Base-by-base conservation (phyloP, 2,888 invertebrate genomes). In the Lomographa bimaculata region DNA sequence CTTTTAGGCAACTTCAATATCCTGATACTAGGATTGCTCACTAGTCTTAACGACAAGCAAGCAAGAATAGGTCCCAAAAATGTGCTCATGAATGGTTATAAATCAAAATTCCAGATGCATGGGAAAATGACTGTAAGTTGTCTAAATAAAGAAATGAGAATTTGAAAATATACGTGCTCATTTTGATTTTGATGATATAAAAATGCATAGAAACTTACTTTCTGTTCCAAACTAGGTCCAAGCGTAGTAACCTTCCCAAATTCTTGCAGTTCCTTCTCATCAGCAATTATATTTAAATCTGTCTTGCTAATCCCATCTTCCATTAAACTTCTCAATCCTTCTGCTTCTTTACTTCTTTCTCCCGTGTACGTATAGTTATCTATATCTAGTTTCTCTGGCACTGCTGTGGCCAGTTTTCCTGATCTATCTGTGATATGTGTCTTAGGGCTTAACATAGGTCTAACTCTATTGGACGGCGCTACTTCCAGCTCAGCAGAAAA, bases 401-500 rank as follows among this genome's bases (percentile, higher is more conserved):
- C 57, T 57, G 67, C 60, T 4, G 71, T 68, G 7, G 68, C 63
- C 52, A 70, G 64, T 68, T 68, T 75, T 60, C 60, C 59, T 29
- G 54, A 57, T 64, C 70, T 79, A 73, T 79, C 53, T 50, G 70
- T 50, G 50, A 47, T 53, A 53, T 53, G 64, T 65, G 76, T 79
- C 71, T 34, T 28, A 29, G 26, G 12, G 29, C 38, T 35, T 47
- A 46, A 29, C 5, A 41, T 49, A 50, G 46, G 25, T 34, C 70
- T 82, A 66, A 82, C 39, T 75, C 79, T 87, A 86, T 58, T 84
- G 85, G 85, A 87, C 79, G 89, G 85, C 34, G 90, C 87, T 62
- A 89, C 78, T 67, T 92, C 92, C 72, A 94, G 85, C 78, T 94
- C 94, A 16, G 94, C 94, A 51, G 94, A 94, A 77, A 95, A 93